A percentile compares a stretch with the other conserved stretches of the same genome.
phyloP scores from a whole-genome alignment of 2,797 vertebrate genomes.

The Chrysocyon brachyurus region DNA sequence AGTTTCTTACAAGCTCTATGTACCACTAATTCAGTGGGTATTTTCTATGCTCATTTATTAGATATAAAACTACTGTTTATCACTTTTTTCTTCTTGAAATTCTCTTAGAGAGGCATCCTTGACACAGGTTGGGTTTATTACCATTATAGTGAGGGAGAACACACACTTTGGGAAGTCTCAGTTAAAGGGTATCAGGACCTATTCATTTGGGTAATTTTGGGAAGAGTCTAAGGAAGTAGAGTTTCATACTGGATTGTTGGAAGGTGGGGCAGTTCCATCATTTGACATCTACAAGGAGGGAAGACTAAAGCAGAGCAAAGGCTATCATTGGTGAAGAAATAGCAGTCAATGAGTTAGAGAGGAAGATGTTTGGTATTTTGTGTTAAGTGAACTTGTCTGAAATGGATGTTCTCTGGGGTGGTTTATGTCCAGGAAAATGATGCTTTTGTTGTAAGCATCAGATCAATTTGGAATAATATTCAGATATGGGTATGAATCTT shows the following conservation, averaged over 20 bases:
- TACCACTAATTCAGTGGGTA: not conserved
- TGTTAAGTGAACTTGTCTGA: not conserved
- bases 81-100: constrained; percentile 2
- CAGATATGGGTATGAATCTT: not conserved
- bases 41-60: constrained; percentile 38
- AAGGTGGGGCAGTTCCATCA: not conserved
- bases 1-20: not conserved
- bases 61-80: not conserved
- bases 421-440: not conserved
- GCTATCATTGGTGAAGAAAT: not conserved
- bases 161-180: not conserved
- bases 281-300: not conserved
- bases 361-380: not conserved
- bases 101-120: not conserved
- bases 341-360: not conserved
- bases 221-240: not conserved
- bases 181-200: not conserved
- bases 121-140: not conserved
- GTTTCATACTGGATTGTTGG: constrained; percentile 23
- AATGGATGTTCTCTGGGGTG: not conserved
- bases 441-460: not conserved
- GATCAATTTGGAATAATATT: not conserved
- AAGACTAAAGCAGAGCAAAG: not conserved
- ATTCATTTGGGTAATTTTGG: constrained; percentile 40
- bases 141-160: not conserved